Conservation (phyloP, 2,797 vertebrate genomes). For the Leptatherina wallacei region DNA sequence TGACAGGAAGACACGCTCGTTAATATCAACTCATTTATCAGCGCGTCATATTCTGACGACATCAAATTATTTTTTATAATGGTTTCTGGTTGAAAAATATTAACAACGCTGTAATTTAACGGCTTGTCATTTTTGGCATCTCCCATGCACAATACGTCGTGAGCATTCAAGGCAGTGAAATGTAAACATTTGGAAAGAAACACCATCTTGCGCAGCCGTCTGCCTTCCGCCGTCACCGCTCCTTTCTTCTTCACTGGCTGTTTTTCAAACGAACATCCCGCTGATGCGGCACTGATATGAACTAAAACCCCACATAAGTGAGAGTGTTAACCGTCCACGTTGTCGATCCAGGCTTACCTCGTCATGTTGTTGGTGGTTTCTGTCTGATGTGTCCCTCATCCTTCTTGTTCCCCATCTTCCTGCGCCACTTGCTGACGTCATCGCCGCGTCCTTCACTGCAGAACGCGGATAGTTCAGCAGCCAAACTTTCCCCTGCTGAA, state of each 20-base stretch:
- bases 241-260: not conserved
- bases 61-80: no score
- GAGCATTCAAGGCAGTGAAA: not conserved
- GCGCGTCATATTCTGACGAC: not conserved
- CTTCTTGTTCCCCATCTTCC: conserved; percentile 50
- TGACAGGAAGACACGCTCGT: conserved; percentile 13
- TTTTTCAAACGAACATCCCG: not conserved
- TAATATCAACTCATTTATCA: not conserved
- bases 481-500: not conserved
- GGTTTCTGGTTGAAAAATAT: not conserved
- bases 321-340: no score
- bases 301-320: accelerated
- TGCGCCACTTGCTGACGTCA: conserved; percentile 71
- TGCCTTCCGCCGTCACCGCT: not conserved
- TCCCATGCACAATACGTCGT: no score
- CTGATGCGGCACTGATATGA: not conserved
- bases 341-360: conserved; percentile 29
- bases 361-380: conserved; percentile 28
- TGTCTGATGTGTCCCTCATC: conserved; percentile 7
- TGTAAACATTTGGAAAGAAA: conserved; percentile 5
- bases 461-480: conserved; percentile 9
- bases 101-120: not conserved
- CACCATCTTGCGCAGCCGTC: conserved; percentile 24
- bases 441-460: conserved; percentile 40
- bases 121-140: not conserved